These are phyloP conservation scores for Maccullochella peelii DNA, from an alignment of 2,113 vertebrate genomes.

Conservation along the genomic window DNA sequence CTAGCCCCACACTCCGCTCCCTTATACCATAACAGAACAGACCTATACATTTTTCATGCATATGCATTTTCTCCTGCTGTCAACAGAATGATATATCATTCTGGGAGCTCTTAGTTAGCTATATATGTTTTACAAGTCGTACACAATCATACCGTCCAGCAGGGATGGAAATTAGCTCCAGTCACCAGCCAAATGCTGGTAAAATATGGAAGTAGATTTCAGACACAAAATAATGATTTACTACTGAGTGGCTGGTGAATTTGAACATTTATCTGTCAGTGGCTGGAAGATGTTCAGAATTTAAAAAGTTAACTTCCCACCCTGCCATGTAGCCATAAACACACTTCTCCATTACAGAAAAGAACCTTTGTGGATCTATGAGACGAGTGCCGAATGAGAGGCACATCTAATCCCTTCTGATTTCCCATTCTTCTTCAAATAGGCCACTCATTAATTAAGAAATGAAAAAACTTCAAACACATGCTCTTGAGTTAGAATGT, in stretches of 20 bases:
- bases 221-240: too few species aligned
- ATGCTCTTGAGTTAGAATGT: conserved; percentile 57
- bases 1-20: conserved; percentile 1
- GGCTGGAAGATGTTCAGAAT: too few species aligned
- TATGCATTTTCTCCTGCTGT: conserved; percentile 27
- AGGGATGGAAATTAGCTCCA: too few species aligned
- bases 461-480: conserved; percentile 73
- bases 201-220: too few species aligned
- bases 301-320: too few species aligned
- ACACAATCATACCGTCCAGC: conserved; percentile 20
- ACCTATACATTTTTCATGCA: conserved; percentile 41
- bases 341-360: conserved; percentile 39
- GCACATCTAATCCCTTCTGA: conserved; percentile 56
- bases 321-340: conserved; percentile 16
- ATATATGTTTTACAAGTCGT: conserved; percentile 14
- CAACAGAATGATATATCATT: conserved; percentile 33
- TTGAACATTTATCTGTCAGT: too few species aligned
- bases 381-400: conserved; percentile 48
- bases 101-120: conserved; percentile 24
- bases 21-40: conserved; percentile 12
- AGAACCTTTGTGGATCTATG: conserved; percentile 43
- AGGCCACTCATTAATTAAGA: conserved; percentile 74
- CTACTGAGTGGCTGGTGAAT: too few species aligned
- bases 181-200: too few species aligned
- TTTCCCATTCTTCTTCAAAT: conserved; percentile 64